Base-by-base conservation (phyloP, 2,113 vertebrate genomes). In the Strix uralensis region DNA sequence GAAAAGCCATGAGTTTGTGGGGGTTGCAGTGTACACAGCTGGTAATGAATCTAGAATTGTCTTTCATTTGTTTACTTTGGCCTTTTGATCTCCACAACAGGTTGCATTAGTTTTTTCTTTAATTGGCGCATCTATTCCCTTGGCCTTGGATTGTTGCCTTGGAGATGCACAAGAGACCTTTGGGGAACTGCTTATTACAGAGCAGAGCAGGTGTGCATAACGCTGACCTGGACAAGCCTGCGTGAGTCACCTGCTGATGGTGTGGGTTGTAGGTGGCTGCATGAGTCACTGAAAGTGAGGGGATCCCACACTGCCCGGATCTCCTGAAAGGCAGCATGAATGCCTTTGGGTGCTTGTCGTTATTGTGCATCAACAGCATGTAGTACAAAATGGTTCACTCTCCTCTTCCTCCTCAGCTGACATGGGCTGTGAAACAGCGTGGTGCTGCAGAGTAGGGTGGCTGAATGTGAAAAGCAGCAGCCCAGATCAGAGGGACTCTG, bases 81-180 rank as follows among this genome's bases (percentile, higher is more conserved):
- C 74, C 78, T 88, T 92, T 73, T 78, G 84, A 85, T 85, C 47
- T 0, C 78, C 84, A 74, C 65, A 85, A 73, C 34, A 46, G 71
- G 74, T 70, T 85, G 90, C 54, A 70, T 93, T 73, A 74, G 8
- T 72, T 74, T 94, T 70, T 58, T 32, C 79, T 93, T 91, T 96
- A 93, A 93, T 90, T 97, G 79, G 55, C 2, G 2, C 74, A 47
- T 90, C 46, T 86, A 40, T 73, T 95, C 84, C 92, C 78, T 95
- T 90, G 95, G 96, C 58, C 85, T 90, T 95, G 87, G 71, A 49
- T 90, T 6, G 87, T 97, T 97, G 81, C 81, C 92, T 96, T 90
- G 87, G 97, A 96, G 89, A 97, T 95, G 84, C 73, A 73, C 44
- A 46, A 57, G 78, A 79, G 89, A 91, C 94, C 89, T 94, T 94